These are phyloP conservation scores for Philaethria dido DNA, from an alignment of 2,888 invertebrate species.

Conservation along the genomic window DNA sequence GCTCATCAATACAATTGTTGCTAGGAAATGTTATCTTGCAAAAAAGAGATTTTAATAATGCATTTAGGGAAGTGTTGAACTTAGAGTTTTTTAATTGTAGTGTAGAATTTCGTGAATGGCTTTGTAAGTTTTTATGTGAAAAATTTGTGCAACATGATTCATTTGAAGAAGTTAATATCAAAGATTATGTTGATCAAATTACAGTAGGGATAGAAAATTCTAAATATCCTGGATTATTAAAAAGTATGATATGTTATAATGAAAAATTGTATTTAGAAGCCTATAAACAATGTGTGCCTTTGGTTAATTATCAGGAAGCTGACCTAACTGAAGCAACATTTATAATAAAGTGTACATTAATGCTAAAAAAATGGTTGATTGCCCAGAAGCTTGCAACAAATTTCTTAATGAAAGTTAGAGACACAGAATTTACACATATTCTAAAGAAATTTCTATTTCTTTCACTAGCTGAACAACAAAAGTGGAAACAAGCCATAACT, in stretches of 20 bases:
- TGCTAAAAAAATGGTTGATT: conserved; percentile 71
- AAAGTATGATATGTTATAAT: conserved; percentile 82
- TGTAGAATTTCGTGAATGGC: conserved; percentile 62
- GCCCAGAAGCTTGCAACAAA: conserved; percentile 70
- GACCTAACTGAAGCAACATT: conserved; percentile 67
- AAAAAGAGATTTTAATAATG: conserved; percentile 54
- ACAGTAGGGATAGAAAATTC: conserved; percentile 84
- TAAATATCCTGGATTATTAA: conserved; percentile 84
- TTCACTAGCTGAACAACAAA: conserved; percentile 70
- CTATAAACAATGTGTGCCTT: conserved; percentile 73
- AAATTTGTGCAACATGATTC: conserved; percentile 62
- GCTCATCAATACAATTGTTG: conserved; percentile 58
- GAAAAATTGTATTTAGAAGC: conserved; percentile 82
- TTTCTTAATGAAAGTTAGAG: conserved; percentile 68
- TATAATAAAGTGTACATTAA: conserved; percentile 69
- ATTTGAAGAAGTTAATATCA: conserved; percentile 68
- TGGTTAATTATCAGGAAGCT: conserved; percentile 69
- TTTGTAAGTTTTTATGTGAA: conserved; percentile 66
- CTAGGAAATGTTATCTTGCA: conserved; percentile 65
- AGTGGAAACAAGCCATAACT: conserved; percentile 79
- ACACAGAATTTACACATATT: conserved; percentile 53
- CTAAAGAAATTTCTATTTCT: conserved; percentile 65
- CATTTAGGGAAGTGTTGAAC: conserved; percentile 60
- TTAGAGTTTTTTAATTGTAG: conserved; percentile 60
- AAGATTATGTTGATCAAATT: conserved; percentile 78